These are phyloP conservation scores for Solenopsis fugax DNA, from an alignment of 1,140 invertebrate species.

Conservation along the genomic window DNA sequence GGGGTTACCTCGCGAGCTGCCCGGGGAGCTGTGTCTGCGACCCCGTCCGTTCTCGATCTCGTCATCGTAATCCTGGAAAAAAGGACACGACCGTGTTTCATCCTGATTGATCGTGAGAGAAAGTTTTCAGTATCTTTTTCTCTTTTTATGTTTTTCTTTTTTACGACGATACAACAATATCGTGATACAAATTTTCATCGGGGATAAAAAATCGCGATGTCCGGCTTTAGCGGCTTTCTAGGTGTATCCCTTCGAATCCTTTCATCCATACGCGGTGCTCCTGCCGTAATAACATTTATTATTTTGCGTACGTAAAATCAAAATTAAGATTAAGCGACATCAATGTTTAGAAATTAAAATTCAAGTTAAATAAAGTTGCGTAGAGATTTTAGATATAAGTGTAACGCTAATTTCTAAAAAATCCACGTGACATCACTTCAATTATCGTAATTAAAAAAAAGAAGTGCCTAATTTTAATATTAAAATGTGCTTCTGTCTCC, in stretches of 20 bases:
- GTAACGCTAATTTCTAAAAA: background rate
- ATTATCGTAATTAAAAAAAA: background rate
- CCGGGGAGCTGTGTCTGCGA: conserved; percentile 84
- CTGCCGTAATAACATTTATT: background rate
- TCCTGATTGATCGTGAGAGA: conserved; percentile 23
- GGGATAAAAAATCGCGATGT: conserved; percentile 45
- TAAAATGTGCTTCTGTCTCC: too few relatives aligned
- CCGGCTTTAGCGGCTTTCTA: conserved; percentile 24
- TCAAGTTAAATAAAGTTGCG: background rate
- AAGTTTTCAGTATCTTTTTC: background rate
- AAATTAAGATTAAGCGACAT: background rate
- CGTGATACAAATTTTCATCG: background rate
- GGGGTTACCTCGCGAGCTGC: conserved; percentile 83
- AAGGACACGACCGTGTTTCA: conserved; percentile 48
- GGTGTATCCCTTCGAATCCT: conserved; percentile 48
- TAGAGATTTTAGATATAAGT: background rate
- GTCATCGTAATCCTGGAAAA: conserved; percentile 85
- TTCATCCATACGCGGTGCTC: conserved; percentile 14
- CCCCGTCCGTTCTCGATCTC: conserved; percentile 84
- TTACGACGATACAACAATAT: background rate
- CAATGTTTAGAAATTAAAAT: background rate
- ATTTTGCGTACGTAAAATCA: background rate
- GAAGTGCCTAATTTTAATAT: too few relatives aligned
- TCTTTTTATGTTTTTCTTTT: background rate
- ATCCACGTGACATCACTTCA: background rate